These are phyloP conservation scores for Lutjanus campechanus DNA, from an alignment of 2,797 vertebrate genomes.

Conservation along the genomic window DNA sequence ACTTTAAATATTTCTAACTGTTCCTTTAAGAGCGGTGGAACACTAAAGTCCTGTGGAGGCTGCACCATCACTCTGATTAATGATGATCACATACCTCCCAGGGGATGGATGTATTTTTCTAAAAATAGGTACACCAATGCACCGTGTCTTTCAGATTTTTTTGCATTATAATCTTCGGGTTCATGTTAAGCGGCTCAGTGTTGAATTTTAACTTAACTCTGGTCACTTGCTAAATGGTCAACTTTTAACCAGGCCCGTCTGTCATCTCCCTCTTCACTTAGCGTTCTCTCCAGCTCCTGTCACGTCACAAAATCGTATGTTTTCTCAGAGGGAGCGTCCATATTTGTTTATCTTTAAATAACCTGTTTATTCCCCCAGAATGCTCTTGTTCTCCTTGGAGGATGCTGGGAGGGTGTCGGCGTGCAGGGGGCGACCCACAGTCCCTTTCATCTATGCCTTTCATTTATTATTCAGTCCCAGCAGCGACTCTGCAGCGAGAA, in stretches of 20 bases:
- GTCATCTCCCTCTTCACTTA: not conserved
- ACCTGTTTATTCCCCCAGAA: conserved; percentile 62
- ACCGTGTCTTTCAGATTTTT: not conserved
- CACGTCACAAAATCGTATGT: conserved; percentile 10
- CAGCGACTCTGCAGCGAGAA: conserved; percentile 28
- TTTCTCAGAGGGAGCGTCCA: conserved; percentile 17
- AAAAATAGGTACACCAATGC: conserved; percentile 11
- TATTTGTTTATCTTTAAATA: conserved; percentile 67
- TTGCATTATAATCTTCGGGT: not conserved
- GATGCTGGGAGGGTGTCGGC: conserved; percentile 41
- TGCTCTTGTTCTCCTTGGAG: conserved; percentile 36
- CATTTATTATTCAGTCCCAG: conserved; percentile 66
- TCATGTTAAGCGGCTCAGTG: not conserved
- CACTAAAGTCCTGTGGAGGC: not conserved
- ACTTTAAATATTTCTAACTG: too few relatives aligned
- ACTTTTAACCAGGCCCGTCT: not conserved
- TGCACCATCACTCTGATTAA: not conserved
- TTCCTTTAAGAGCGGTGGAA: too few relatives aligned
- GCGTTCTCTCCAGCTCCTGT: conserved; percentile 1
- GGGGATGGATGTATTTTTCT: not conserved
- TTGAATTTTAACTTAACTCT: not conserved
- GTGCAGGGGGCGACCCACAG: conserved; percentile 39
- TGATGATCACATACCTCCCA: conserved; percentile 10
- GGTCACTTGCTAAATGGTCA: not conserved
- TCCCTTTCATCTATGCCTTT: conserved; percentile 65